Base-by-base conservation (phyloP, 2,888 invertebrate species). In the Stictocephala bisonia region DNA sequence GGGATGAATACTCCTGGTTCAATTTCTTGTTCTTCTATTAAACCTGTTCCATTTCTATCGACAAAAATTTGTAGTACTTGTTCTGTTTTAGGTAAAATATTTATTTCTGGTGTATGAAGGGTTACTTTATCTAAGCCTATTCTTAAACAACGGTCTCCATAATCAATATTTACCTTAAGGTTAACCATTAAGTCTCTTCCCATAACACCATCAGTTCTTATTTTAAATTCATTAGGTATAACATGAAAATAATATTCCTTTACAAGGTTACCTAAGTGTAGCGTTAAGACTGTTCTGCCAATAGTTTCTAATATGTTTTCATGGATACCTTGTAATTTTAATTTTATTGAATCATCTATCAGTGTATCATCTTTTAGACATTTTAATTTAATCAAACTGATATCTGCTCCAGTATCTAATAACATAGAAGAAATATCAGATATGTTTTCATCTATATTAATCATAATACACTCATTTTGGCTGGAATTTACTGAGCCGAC, bases 1-100 rank as follows among this genome's bases (percentile, higher is more conserved):
- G 29, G 29, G 6, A 60, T 13, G n/a, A 18, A 60, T 29, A 60
- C 6, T 31, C 60, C 60, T n/a, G 27, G 60, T 29, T 60, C 60
- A 20, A 60, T 29, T 29, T 29, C 27, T 15, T 3, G 6, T 29
- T 60, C 29, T 15, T 60, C 60, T 29, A 60, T 60, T 29, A 60
- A 31, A 29, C 60, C 60, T 31, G 11, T 15, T 11, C 56, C 56
- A 56, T 56, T 56, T 24, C 11, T 1, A 15, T 56, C 26, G 13
- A 56, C 56, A 24, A 56, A 3, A 3, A 56, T 26, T 24, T 2
- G 11, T 6, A 26, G 22, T 22, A 15, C 26, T 27, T n/a, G 15
- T 56, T 22, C n/a, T n/a, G n/a, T n/a, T n/a, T n/a, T n/a, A n/a
- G n/a, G n/a, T n/a, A n/a, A n/a, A n/a, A n/a, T n/a, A n/a, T n/a